Base-by-base conservation (phyloP, 37 sponge, comb jelly and placozoan genomes). In the Beroe forskalii region DNA sequence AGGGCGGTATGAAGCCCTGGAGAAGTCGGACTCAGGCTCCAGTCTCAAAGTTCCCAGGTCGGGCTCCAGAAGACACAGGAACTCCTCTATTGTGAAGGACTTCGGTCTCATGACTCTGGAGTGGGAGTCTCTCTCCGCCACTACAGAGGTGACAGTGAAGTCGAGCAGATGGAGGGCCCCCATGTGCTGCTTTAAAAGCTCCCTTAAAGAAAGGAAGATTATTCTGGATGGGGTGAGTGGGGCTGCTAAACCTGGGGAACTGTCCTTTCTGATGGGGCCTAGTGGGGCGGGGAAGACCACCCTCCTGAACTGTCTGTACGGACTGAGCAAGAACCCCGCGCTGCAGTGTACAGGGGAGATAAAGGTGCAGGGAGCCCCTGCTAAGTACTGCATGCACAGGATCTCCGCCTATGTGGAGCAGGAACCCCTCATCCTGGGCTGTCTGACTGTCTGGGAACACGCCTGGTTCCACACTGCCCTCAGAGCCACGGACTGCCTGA, bases 241-340 rank as follows among this genome's bases (percentile, higher is more conserved):
- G 12, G n/a, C 55, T 42, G 86, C 86, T 33, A 44, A 42, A 24
- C 86, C 86, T 4, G 86, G 86, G 27, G 86, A 80, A 24, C 55
- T 80, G 86, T 80, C 86, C n/a, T 80, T 80, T 43, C 55, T 80
- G 25, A 80, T 80, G 86, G 86, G 86, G n/a, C 27, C 86, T 44
- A 80, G 86, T 38, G 86, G 86, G 19, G 44, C 86, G 0, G 86
- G 86, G 19, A 80, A 80, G 27, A 80, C 86, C 2, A 80, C 86
- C 86, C 40, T 80, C 48, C 55, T 80, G 44, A 80, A 44, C 55
- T 80, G 86, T 43, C 55, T 80, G 30, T 80, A 44, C 30, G 86
- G 86, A 20, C n/a, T 38, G 48, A 80, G 31, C 30, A 80, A 80
- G 86, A 44, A 80, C 28, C 40, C 86, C 8, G n/a, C 86, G 20